These are phyloP conservation scores for Lophotis ruficrista DNA, from an alignment of 2,113 vertebrate species.

Conservation along the genomic window DNA sequence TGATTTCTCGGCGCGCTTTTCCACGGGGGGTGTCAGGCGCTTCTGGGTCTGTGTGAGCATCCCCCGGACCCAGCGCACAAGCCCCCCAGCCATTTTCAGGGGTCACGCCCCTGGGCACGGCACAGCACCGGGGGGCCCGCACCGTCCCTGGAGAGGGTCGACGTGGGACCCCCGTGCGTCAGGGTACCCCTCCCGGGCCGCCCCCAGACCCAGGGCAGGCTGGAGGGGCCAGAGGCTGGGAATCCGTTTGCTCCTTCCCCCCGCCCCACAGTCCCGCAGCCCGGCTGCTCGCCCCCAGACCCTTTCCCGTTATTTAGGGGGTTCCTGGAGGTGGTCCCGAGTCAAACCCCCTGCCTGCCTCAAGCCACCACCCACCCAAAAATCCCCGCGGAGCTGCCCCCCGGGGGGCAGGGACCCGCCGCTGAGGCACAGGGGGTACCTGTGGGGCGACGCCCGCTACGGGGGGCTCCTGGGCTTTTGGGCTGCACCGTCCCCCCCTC, in stretches of 20 bases:
- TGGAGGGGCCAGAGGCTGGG: rapidly evolving
- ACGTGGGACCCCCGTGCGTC: rapidly evolving
- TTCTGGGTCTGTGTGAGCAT: neutral
- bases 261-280: neutral
- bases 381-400: neutral
- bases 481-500: no score
- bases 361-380: neutral
- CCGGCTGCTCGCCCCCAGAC: no score
- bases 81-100: no score
- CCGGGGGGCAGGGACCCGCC: neutral
- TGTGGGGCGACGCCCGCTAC: rapidly evolving
- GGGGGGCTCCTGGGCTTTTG: neutral
- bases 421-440: rapidly evolving
- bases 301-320: no score
- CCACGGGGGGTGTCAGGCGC: rapidly evolving
- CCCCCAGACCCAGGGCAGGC: rapidly evolving
- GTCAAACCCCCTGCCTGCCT: no score
- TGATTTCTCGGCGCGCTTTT: neutral
- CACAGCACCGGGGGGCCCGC: no score
- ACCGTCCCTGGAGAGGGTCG: no score
- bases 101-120: no score
- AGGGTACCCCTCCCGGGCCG: rapidly evolving
- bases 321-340: rapidly evolving
- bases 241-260: neutral
- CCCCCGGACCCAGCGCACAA: rapidly evolving